Evolutionary conservation across 2,888 invertebrate species (phyloP).

Genomic region (Volucella inflata): DNA sequence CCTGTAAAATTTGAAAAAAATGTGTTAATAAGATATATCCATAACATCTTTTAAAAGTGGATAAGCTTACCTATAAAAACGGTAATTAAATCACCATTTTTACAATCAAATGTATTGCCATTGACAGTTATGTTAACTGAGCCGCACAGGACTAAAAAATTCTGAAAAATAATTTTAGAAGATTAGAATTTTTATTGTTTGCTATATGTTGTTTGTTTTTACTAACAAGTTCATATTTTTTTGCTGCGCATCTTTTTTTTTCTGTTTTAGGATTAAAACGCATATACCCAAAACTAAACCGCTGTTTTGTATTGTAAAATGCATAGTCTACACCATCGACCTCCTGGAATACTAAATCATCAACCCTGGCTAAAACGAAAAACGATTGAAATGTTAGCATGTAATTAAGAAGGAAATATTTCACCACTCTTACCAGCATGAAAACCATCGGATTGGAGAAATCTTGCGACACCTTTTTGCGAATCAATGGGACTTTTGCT

Average conservation of each 20-base stretch:
- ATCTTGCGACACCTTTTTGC: slow-evolving; percentile 30
- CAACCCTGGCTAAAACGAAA: slow-evolving; percentile 23
- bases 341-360: slow-evolving; percentile 52
- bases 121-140: slow-evolving; percentile 40
- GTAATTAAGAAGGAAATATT: too few species aligned
- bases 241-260: slow-evolving; percentile 48
- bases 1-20: slow-evolving; percentile 23
- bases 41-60: neutral
- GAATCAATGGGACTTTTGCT: slow-evolving; percentile 15
- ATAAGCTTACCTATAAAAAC: slow-evolving; percentile 54
- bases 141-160: slow-evolving; percentile 54
- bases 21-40: neutral
- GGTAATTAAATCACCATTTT: slow-evolving; percentile 61
- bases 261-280: slow-evolving; percentile 55
- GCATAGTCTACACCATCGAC: slow-evolving; percentile 62
- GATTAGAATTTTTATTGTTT: neutral
- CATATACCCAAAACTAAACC: slow-evolving; percentile 58
- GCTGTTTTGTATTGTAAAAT: slow-evolving; percentile 37
- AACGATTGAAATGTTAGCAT: neutral
- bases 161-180: slow-evolving; percentile 28
- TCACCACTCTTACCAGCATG: slow-evolving; percentile 24
- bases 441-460: slow-evolving; percentile 49
- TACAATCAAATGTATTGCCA: slow-evolving; percentile 32
- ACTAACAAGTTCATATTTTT: slow-evolving; percentile 52
- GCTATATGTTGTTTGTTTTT: neutral